Evolutionary conservation across 1,140 invertebrate genomes (phyloP), one percentile per base, ranked within the genome.

Genomic region (Augochlora pura): DNA sequence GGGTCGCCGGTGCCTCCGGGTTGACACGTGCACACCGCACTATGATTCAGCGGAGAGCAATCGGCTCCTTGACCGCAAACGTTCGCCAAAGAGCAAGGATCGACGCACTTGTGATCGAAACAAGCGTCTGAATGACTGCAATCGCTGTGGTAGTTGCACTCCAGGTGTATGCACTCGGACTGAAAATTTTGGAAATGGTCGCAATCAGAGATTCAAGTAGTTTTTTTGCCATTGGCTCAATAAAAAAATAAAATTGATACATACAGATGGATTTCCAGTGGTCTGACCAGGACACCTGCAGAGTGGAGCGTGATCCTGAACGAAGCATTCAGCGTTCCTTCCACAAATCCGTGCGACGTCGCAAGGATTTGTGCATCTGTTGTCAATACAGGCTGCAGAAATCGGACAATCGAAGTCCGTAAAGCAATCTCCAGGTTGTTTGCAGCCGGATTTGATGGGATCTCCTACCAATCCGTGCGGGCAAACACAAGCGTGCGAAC

Each of bases 1-100:
- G 97, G 96, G 93, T 98, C 96, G 65, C 97, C 97, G 14, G 97
- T 97, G 75, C 95, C 96, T 25, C 97, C 97, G 23, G 96, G 93
- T 88, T 95, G 93, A 90, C 98, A 98, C 9, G 94, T 94, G 88
- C 97, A 98, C 18, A 96, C 93, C 3, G 96, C 96, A n/a, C 96
- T 94, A 83, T 97, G 96, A 89, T 96, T 96, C 69, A 94, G 93
- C 0, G 96, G 94, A 18, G 92, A 92, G 88, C 97, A 97, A 65
- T 95, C 94, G 2, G 97, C 96, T 86, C 96, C 96, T 78, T 95
- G 94, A 1, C 97, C 97, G 88, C 97, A 98, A 7, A 96, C 96
- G 84, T 97, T 97, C 2, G 95, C 94, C 32, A 97, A 93, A 1
- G 94, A 94, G 88, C 97, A 98, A 1, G 97, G 96, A 92, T 98